Evolutionary conservation across 2,113 vertebrate species (phyloP).

Genomic region (Lepidothrix coronata): DNA sequence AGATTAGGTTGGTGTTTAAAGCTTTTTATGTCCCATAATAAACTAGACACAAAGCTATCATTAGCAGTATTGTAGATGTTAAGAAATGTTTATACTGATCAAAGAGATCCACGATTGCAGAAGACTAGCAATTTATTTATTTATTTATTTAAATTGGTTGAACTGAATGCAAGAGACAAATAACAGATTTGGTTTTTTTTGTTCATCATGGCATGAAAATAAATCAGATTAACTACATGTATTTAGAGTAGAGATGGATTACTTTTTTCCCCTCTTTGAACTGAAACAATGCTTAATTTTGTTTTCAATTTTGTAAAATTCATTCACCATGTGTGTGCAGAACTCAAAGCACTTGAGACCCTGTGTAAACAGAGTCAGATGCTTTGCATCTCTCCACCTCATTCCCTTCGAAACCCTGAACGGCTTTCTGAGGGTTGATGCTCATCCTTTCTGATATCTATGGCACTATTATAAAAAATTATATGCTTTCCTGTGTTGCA

Average conservation of each 20-base stretch:
- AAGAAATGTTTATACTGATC: neutral
- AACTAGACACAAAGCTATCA: neutral
- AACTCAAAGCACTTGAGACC: neutral
- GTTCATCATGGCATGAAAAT: neutral
- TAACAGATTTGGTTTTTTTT: neutral
- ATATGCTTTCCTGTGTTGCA: neutral
- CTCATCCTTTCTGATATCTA: neutral
- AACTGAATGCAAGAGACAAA: neutral
- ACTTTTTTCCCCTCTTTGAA: accelerated
- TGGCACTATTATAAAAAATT: neutral
- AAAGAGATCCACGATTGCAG: neutral
- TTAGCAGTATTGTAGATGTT: neutral
- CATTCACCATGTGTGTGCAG: neutral
- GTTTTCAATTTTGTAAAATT: neutral
- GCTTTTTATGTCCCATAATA: neutral
- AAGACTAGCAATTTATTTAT: neutral
- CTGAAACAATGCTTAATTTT: accelerated
- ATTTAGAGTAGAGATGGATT: neutral
- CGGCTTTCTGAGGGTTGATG: neutral
- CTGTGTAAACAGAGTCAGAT: neutral
- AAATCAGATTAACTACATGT: neutral
- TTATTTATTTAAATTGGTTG: neutral
- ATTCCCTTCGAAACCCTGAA: neutral
- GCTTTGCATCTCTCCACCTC: neutral
- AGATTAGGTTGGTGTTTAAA: neutral